Base-by-base conservation (phyloP, 2,797 vertebrate species). In the Gila robusta region DNA sequence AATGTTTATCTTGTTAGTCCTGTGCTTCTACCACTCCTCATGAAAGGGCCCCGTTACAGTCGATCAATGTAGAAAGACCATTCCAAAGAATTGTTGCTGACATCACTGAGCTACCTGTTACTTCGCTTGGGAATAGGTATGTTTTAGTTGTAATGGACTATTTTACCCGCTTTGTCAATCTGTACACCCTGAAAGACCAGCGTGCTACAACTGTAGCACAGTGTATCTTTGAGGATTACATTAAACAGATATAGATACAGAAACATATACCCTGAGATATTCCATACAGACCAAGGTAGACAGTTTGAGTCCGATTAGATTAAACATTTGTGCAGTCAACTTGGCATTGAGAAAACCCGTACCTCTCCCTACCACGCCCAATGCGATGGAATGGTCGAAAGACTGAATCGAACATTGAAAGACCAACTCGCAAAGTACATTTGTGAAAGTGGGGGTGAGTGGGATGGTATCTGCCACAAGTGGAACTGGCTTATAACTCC, bases 1-100 rank as follows among this genome's bases (percentile, higher is more conserved):
- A 32, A 32, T 32, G 32, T 32, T 32, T 32, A 32, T 32, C 32
- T 32, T 90, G 88, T 70, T 81, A 88, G 41, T 73, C 47, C 16
- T 69, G 44, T 6, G 4, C 64, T 19, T 85, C 69, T 37, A 70
- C 78, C 5, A 67, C 35, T 23, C 83, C 87, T 47, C 66, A 83
- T 37, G 69, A 82, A 59, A 37, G 64, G 21, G 87, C 81, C 16
- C 83, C 64, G 0, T 39, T 82, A 11, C 87, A 90, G 74, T 64
- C 81, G 1, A 89, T 91, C 19, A 52, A 76, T 8, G 39, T 64
- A 21, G 49, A 77, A 35, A 32, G 49, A 23, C 72, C 72, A 10
- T 87, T 88, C n/a, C 76, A 90, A n/a, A 88, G 77, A 28, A n/a
- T 84, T 69, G 81, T 85, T 26, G 85, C 86, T 16, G 69, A 88